Base-by-base conservation (phyloP, 2,888 invertebrate species). In the Anaspis maculata region DNA sequence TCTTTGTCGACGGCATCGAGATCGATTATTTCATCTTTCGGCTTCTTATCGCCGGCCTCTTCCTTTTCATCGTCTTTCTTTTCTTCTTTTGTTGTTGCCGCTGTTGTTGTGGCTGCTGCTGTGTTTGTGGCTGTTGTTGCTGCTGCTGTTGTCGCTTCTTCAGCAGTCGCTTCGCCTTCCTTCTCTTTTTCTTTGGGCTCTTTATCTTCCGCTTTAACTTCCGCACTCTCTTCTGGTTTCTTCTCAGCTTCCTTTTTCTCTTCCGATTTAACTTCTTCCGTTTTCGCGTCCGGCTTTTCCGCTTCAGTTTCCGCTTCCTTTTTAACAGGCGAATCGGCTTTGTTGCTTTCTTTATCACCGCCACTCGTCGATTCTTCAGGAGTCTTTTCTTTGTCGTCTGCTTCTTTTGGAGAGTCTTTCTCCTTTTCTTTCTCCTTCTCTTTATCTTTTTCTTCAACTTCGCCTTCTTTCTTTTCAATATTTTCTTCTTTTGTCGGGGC, bases 161-260 rank as follows among this genome's bases (percentile, higher is more conserved):
- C 47, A 31, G n/a, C 30, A 15, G 13, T 14, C 6, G 34, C 39
- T 37, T 54, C 47, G 30, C 37, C 27, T 52, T 41, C 44, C 62
- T 65, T 68, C 85, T 85, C 50, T 83, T 79, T 48, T 80, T 80
- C 30, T 73, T 43, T 45, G 2, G 29, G n/a, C n/a, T n/a, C n/a
- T n/a, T n/a, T 67, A 51, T 82, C 82, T 14, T 77, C 70, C 27
- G 73, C 70, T 27, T 77, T 70, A 25, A 72, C 66, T 25, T 75
- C 74, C 46, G 71, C 72, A 3, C 56, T 57, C 30, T 64, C 63
- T 27, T 54, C 48, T 3, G 13, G 5, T 21, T 62, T 62, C 27
- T 65, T 63, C 4, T 66, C 67, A 2, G 72, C 72, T 19, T 19
- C 2, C n/a, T n/a, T n/a, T n/a, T 56, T 12, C 12, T 31, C 51